These are phyloP conservation scores for Drosophila neonasuta DNA, from an alignment of 2,888 invertebrate genomes.

Conservation along the genomic window DNA sequence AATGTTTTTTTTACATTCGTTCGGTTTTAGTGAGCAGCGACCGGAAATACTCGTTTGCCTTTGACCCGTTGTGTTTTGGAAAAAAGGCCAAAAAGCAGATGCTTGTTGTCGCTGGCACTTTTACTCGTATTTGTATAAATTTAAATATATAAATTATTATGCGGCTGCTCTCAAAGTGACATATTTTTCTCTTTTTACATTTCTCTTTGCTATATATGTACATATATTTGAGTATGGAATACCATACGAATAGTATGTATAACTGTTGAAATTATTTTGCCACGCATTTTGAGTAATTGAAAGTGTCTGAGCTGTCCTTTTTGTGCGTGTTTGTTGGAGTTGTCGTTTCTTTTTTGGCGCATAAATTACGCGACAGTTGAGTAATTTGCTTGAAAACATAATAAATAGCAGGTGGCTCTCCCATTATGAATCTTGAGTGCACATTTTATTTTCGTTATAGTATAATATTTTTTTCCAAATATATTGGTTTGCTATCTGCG, in stretches of 20 bases:
- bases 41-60: constrained; percentile 57
- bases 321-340: constrained; percentile 4
- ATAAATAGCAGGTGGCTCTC: constrained; percentile 40
- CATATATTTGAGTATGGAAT: not conserved
- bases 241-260: not conserved
- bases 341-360: constrained; percentile 21
- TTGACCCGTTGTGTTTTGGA: constrained; percentile 34
- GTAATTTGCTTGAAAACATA: constrained; percentile 41
- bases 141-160: constrained; percentile 34
- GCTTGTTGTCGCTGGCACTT: constrained; percentile 39
- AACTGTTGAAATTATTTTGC: constrained; percentile 25
- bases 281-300: constrained; percentile 49
- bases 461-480: not conserved
- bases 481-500: not conserved
- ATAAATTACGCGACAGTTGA: constrained; percentile 48
- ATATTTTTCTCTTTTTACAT: constrained; percentile 2
- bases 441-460: constrained; percentile 8
- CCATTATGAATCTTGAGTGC: constrained; percentile 19
- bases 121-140: constrained; percentile 35
- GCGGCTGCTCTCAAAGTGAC: constrained; percentile 15
- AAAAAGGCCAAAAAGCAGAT: constrained; percentile 33
- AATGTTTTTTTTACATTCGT: constrained; percentile 13
- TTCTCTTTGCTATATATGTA: constrained; percentile 12
- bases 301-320: constrained; percentile 31
- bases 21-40: constrained; percentile 39